Conservation (phyloP, 2,888 invertebrate genomes). For the Drosophila bunnanda region DNA sequence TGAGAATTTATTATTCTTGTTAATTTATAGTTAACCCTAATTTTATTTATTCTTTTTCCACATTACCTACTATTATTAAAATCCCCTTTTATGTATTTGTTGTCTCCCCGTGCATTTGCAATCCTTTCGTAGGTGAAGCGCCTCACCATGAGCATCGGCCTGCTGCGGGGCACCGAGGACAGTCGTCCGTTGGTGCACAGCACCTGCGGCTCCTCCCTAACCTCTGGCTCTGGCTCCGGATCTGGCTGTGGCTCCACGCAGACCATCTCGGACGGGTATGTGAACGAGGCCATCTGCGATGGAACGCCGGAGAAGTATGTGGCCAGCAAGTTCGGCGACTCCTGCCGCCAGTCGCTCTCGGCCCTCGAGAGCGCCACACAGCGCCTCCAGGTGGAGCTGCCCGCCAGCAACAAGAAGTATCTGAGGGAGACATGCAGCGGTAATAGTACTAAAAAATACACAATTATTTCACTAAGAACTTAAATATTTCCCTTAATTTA, state of each 20-base stretch:
- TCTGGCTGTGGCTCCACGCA: slow-evolving; percentile 86
- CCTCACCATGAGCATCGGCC: slow-evolving; percentile 91
- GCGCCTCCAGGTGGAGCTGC: slow-evolving; percentile 81
- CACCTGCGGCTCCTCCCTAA: slow-evolving; percentile 86
- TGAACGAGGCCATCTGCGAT: slow-evolving; percentile 91
- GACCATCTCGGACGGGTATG: slow-evolving; percentile 91
- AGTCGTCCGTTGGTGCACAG: slow-evolving; percentile 91
- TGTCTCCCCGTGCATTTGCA: slow-evolving; percentile 7
- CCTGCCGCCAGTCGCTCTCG: slow-evolving; percentile 84
- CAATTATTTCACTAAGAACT: not conserved
- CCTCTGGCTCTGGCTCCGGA: slow-evolving; percentile 84
- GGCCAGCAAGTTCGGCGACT: slow-evolving; percentile 84
- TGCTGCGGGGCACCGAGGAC: slow-evolving; percentile 89
- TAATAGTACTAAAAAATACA: slow-evolving; percentile 33
- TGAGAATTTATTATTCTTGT: not conserved
- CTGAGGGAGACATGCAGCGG: slow-evolving; percentile 85
- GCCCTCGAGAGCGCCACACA: slow-evolving; percentile 83
- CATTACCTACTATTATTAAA: not conserved
- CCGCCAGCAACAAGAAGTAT: slow-evolving; percentile 82
- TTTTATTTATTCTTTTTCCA: not conserved
- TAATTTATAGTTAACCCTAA: no score
- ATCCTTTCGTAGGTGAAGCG: slow-evolving; percentile 86
- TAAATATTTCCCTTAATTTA: not conserved
- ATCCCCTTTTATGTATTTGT: not conserved
- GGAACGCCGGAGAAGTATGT: slow-evolving; percentile 85